Evolutionary conservation across 1,140 invertebrate genomes (phyloP).

Genomic region (Camponotus vicinus): DNA sequence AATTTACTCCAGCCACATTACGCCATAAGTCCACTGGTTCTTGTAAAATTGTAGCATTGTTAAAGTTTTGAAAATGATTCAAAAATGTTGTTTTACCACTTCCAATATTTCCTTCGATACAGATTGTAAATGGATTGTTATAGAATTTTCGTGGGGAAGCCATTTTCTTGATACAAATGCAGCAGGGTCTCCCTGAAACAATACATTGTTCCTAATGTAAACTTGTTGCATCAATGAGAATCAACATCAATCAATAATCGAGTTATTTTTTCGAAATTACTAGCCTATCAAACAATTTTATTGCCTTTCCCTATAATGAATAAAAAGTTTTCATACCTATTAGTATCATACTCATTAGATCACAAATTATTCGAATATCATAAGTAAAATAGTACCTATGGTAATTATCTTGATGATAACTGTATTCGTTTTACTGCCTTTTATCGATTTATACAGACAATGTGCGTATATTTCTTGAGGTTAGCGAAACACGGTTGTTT

Average conservation of each 20-base stretch:
- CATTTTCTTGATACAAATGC: slow-evolving; percentile 2
- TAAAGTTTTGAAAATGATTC: slow-evolving; percentile 91
- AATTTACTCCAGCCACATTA: slow-evolving; percentile 93
- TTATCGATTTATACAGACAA: slow-evolving; percentile 5
- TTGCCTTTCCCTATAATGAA: neutral
- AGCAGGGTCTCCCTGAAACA: slow-evolving; percentile 23
- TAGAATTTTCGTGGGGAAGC: slow-evolving; percentile 50
- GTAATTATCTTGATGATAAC: slow-evolving; percentile 33
- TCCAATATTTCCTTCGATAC: slow-evolving; percentile 97
- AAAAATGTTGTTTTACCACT: slow-evolving; percentile 97
- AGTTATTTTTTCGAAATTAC: neutral
- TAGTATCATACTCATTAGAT: neutral
- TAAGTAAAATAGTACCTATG: slow-evolving; percentile 17
- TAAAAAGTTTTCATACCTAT: neutral
- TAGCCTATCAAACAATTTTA: neutral
- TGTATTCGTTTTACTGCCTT: neutral
- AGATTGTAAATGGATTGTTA: slow-evolving; percentile 89
- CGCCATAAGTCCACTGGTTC: slow-evolving; percentile 95
- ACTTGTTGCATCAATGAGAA: neutral
- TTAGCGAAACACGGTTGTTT: slow-evolving; percentile 1
- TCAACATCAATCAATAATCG: neutral
- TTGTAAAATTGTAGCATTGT: slow-evolving; percentile 84
- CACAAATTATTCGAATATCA: neutral
- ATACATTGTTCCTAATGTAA: neutral
- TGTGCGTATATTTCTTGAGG: neutral